These are phyloP conservation scores for Bombus waltoni DNA, from an alignment of 1,140 invertebrate species.

Conservation along the genomic window DNA sequence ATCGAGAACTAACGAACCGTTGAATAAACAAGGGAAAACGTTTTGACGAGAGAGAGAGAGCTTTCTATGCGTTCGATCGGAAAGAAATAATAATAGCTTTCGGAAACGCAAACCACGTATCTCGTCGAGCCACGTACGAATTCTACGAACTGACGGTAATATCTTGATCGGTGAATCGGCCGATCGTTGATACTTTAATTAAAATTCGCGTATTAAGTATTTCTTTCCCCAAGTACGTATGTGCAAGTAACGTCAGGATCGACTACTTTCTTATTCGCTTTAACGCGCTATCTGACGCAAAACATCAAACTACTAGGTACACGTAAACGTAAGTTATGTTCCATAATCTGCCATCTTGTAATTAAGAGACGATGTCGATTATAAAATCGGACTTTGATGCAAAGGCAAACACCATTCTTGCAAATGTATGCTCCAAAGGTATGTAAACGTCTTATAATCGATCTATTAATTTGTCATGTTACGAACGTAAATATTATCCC, in stretches of 20 bases:
- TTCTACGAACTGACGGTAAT: not conserved
- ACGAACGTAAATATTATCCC: no score
- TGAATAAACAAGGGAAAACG: not conserved
- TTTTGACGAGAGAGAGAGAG: not conserved
- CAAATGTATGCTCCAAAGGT: not conserved
- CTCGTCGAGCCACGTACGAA: not conserved
- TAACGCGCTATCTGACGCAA: not conserved
- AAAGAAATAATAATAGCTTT: not conserved
- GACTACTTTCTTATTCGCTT: not conserved
- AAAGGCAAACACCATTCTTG: not conserved
- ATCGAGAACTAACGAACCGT: not conserved
- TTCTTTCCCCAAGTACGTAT: not conserved
- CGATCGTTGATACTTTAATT: not conserved
- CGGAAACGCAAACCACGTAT: not conserved
- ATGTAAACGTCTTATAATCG: not conserved
- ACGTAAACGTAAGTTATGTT: not conserved
- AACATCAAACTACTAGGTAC: not conserved
- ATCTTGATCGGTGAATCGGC: not conserved
- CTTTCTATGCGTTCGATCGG: not conserved
- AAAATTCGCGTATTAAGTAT: not conserved
- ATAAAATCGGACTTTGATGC: not conserved
- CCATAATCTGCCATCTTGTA: not conserved
- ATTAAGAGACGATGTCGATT: not conserved
- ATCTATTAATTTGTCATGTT: not conserved
- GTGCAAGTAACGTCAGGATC: not conserved